These are phyloP conservation scores for Trinorchestia longiramus DNA, from an alignment of 1,140 invertebrate species.

Conservation along the genomic window DNA sequence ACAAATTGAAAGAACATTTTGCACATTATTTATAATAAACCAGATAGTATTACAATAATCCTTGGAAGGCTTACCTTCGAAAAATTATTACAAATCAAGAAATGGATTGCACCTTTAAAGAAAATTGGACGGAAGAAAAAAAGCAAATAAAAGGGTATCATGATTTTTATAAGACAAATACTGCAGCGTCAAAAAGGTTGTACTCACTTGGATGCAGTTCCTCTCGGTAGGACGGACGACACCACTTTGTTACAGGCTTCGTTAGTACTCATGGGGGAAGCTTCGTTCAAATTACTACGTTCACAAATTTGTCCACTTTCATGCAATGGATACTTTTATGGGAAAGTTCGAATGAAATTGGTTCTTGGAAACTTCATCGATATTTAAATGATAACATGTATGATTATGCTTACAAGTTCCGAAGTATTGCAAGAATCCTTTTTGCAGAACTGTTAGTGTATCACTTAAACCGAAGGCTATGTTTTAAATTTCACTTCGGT, in stretches of 20 bases:
- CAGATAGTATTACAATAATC: no score
- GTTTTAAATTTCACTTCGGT: not conserved
- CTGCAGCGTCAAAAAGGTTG: not conserved
- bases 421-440: not conserved
- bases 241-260: conserved; percentile 15
- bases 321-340: not conserved
- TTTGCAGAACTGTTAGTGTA: not conserved
- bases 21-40: no score
- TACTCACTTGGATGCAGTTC: conserved; percentile 37
- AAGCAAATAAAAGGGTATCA: not conserved
- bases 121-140: no score
- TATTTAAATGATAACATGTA: not conserved
- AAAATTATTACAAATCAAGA: no score
- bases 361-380: not conserved
- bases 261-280: not conserved
- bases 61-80: no score
- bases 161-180: not conserved
- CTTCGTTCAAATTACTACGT: not conserved
- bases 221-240: not conserved
- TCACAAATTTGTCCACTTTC: not conserved
- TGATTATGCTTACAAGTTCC: not conserved
- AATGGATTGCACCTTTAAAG: no score
- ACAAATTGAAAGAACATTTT: no score
- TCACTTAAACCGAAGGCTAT: not conserved
- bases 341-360: not conserved